Evolutionary conservation across 2,113 vertebrate species (phyloP).

Genomic region (Lepisosteus oculatus): DNA sequence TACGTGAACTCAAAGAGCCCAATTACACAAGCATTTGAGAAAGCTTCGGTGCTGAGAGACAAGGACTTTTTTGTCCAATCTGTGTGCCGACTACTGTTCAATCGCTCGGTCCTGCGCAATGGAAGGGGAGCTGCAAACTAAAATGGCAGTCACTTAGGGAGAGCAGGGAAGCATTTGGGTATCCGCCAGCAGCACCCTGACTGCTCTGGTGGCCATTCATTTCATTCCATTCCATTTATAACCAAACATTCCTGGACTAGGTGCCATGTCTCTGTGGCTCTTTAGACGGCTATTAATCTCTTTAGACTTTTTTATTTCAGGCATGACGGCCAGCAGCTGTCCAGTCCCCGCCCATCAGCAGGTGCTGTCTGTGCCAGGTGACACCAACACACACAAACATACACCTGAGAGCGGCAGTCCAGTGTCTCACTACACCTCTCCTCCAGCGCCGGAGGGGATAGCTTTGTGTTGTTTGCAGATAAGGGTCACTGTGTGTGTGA

Average conservation of each 20-base stretch:
- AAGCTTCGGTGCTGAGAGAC: too few relatives aligned
- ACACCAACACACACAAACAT: slow-evolving; percentile 36
- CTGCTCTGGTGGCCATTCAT: slow-evolving; percentile 40
- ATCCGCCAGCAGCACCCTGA: slow-evolving; percentile 43
- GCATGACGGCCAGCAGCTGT: slow-evolving; percentile 80
- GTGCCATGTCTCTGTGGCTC: slow-evolving; percentile 75
- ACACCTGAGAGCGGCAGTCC: slow-evolving; percentile 41
- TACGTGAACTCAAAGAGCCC: too few relatives aligned
- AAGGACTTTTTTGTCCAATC: too few relatives aligned
- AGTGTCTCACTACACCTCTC: slow-evolving; percentile 41
- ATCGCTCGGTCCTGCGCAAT: background rate
- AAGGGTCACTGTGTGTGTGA: slow-evolving; percentile 68
- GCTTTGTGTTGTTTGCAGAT: slow-evolving; percentile 51
- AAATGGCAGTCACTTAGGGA: slow-evolving; percentile 50
- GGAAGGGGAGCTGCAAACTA: slow-evolving; percentile 36
- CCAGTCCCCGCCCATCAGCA: slow-evolving; percentile 51
- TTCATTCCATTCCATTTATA: slow-evolving; percentile 78
- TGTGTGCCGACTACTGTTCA: background rate
- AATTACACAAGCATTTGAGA: too few relatives aligned
- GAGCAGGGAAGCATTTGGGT: slow-evolving; percentile 43
- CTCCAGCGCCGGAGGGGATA: slow-evolving; percentile 39
- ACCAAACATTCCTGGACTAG: slow-evolving; percentile 72
- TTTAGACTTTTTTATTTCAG: slow-evolving; percentile 72
- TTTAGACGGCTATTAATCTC: slow-evolving; percentile 86
- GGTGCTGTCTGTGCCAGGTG: slow-evolving; percentile 54